Conservation (phyloP, 2,797 vertebrate genomes). For the Austrolebias charrua region DNA sequence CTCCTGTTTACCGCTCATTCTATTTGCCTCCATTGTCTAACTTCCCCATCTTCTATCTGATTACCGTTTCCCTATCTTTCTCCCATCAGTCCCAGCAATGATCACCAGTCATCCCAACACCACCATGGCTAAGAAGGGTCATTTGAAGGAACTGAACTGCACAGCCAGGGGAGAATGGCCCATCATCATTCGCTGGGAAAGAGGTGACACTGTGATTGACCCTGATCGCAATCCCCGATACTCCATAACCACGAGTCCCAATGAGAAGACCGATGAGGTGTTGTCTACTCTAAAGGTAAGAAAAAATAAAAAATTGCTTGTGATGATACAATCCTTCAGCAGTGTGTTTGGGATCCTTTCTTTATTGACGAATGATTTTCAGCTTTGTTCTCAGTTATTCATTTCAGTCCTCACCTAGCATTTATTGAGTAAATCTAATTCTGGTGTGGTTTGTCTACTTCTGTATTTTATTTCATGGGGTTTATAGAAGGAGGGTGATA, state of each 20-base stretch:
- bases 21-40: constrained; percentile 27
- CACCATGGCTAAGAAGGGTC: constrained; percentile 97
- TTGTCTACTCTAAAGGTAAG: constrained; percentile 95
- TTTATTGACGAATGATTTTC: constrained; percentile 16
- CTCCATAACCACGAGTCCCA: constrained; percentile 92
- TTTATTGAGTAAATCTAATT: not conserved
- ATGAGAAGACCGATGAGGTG: constrained; percentile 95
- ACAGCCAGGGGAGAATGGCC: constrained; percentile 94
- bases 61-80: not conserved
- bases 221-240: constrained; percentile 94
- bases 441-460: not conserved
- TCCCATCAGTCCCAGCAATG: constrained; percentile 89
- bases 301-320: too few relatives aligned
- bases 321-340: constrained; percentile 36
- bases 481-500: not conserved
- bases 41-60: constrained; percentile 18
- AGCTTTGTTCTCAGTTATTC: not conserved
- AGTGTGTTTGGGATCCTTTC: constrained; percentile 18
- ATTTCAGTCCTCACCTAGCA: not conserved
- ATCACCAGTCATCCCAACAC: constrained; percentile 99
- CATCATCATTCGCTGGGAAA: constrained; percentile 99
- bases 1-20: not conserved
- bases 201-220: constrained; percentile 96
- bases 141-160: constrained; percentile 96
- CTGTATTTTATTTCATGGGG: not conserved